Evolutionary conservation across 2,797 vertebrate genomes (phyloP), one percentile per base, ranked within the genome.

Genomic region (Phalloptychus januarius): DNA sequence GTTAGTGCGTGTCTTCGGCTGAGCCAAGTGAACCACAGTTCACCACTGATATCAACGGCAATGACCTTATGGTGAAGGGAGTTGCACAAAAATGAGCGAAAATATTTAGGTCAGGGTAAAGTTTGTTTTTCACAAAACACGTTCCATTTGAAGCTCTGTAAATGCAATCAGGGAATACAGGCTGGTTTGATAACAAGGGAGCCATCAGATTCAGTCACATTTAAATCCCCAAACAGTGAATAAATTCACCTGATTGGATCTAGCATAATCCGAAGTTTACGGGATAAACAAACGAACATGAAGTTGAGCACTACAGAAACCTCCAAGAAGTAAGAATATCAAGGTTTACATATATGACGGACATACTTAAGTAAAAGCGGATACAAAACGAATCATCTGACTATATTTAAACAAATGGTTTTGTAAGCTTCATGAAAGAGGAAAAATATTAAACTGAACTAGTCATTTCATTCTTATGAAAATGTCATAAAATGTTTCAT

Each of bases 1-100:
- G 70, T 91, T 58, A 77, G 61, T 50, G 13, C 0, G 6, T 45
- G 50, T 18, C 38, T 79, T 81, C 42, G 78, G 42, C 80, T 79
- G 77, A 82, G 71, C 45, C 18, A 25, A 48, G 71, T 13, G 74
- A 73, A 71, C 61, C 36, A 63, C 25, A 74, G 73, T 73, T 73
- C 52, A 78, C 58, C 78, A 28, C 28, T 74, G 45, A 63, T 50
- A 77, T 77, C 71, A 81, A 36, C 38, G 48, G 54, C 72, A 38
- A 74, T 33, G 75, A 89, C 88, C 81, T 85, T 90, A 70, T 74
- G 72, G 45, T 72, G 36, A 44, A 71, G 72, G 73, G 44, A 13
- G 73, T 38, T 46, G 23, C 7, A 31, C n/a, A n/a, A n/a, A n/a
- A n/a, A n/a, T n/a, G n/a, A n/a, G n/a, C n/a, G n/a, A n/a, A n/a